Conservation (phyloP, 2,113 vertebrate genomes). For the Phylloscopus trochilus region DNA sequence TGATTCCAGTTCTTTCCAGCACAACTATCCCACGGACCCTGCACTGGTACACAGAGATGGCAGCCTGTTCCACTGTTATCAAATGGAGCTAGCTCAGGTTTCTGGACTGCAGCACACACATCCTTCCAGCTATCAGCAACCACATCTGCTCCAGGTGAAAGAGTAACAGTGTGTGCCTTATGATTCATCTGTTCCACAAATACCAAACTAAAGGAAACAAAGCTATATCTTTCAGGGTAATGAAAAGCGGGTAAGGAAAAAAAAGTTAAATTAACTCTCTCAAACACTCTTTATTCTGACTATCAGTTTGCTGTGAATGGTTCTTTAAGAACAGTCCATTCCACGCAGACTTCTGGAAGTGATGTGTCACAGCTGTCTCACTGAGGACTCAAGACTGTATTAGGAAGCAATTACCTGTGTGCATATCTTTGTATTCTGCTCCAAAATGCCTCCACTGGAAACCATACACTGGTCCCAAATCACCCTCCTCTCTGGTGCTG, state of each 20-base stretch:
- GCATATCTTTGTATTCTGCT: conserved; percentile 91
- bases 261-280: neutral
- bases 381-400: neutral
- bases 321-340: neutral
- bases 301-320: neutral
- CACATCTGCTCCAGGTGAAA: neutral
- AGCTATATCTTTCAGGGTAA: neutral
- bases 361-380: neutral
- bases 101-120: neutral
- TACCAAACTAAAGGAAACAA: neutral
- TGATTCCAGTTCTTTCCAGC: neutral
- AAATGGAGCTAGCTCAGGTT: neutral
- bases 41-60: neutral
- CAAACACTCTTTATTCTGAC: neutral
- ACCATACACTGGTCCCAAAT: conserved; percentile 94
- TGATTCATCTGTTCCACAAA: neutral
- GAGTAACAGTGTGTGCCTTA: neutral
- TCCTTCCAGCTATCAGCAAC: neutral
- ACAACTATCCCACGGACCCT: neutral
- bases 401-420: conserved; percentile 75
- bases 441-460: conserved; percentile 99
- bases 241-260: neutral
- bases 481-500: conserved; percentile 85
- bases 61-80: neutral
- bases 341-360: neutral